A percentile compares a stretch with the other conserved stretches of the same genome.
phyloP scores from a whole-genome alignment of 1,140 invertebrate species.

The Sarcophaga bullata region DNA sequence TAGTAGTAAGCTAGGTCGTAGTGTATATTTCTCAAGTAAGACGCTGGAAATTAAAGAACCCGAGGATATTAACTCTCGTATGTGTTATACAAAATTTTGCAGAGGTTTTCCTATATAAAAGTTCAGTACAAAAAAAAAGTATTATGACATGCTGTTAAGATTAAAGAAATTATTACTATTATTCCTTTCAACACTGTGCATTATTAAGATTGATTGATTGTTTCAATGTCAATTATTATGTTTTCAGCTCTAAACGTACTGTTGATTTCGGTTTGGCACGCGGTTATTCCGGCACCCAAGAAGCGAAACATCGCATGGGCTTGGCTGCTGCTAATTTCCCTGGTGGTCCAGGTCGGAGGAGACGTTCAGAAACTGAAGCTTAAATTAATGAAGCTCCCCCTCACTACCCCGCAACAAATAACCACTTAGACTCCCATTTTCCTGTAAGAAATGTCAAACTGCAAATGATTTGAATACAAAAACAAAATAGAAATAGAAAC shows the following conservation, averaged over 20 bases:
- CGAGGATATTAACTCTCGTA: too few species aligned
- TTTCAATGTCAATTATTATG: not conserved
- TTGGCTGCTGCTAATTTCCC: slow-evolving; percentile 86
- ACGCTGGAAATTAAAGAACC: too few species aligned
- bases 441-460: not conserved
- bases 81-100: too few species aligned
- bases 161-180: not conserved
- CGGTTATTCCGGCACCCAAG: slow-evolving; percentile 87
- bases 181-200: not conserved
- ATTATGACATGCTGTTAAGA: too few species aligned
- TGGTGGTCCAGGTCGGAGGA: slow-evolving; percentile 85
- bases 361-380: slow-evolving; percentile 71
- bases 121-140: too few species aligned
- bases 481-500: not conserved
- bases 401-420: not conserved
- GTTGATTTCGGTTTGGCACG: slow-evolving; percentile 84
- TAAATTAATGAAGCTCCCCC: slow-evolving; percentile 48
- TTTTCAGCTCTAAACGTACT: slow-evolving; percentile 79
- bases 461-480: slow-evolving; percentile 17
- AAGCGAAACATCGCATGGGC: slow-evolving; percentile 90
- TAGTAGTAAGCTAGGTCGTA: too few species aligned
- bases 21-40: too few species aligned
- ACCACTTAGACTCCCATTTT: not conserved
- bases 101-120: too few species aligned
- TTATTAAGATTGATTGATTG: too few species aligned